Conservation (phyloP, 2,113 vertebrate species). For the Passerina amoena region DNA sequence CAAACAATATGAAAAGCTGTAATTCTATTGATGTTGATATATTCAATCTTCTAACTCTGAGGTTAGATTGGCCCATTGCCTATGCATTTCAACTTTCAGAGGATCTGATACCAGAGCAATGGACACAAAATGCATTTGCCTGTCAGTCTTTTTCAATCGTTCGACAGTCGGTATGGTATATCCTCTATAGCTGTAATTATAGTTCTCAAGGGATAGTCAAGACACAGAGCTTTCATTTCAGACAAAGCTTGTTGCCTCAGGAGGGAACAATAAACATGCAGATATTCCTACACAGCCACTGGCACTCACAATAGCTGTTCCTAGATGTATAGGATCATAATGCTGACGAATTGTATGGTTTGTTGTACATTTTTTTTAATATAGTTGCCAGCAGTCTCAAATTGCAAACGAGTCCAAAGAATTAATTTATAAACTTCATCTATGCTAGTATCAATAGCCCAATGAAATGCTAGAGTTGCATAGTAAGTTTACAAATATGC, state of each 20-base stretch:
- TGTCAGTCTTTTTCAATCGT: slow-evolving; percentile 46
- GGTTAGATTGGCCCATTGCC: not conserved
- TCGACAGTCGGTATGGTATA: not conserved
- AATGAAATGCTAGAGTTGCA: not conserved
- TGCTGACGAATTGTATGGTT: not conserved
- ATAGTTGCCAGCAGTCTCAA: slow-evolving; percentile 23
- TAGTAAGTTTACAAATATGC: not conserved
- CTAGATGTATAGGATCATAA: slow-evolving; percentile 14
- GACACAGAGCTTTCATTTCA: slow-evolving; percentile 50
- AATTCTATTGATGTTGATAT: not conserved
- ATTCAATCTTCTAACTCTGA: not conserved
- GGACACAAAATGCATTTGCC: slow-evolving; percentile 21
- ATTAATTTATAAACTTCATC: slow-evolving; percentile 12
- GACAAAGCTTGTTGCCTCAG: slow-evolving; percentile 25
- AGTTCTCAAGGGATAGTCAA: slow-evolving; percentile 40
- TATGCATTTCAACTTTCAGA: slow-evolving; percentile 23
- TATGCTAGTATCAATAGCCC: not conserved
- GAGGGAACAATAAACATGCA: slow-evolving; percentile 48
- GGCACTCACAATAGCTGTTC: slow-evolving; percentile 40
- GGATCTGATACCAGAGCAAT: slow-evolving; percentile 19
- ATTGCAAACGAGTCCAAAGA: slow-evolving; percentile 10
- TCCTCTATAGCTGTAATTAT: slow-evolving; percentile 46
- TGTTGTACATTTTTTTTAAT: not conserved
- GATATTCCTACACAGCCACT: slow-evolving; percentile 45
- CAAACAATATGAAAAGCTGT: not conserved